Evolutionary conservation across 2,797 vertebrate species (phyloP).

Genomic region (Pseudochromis fuscus): DNA sequence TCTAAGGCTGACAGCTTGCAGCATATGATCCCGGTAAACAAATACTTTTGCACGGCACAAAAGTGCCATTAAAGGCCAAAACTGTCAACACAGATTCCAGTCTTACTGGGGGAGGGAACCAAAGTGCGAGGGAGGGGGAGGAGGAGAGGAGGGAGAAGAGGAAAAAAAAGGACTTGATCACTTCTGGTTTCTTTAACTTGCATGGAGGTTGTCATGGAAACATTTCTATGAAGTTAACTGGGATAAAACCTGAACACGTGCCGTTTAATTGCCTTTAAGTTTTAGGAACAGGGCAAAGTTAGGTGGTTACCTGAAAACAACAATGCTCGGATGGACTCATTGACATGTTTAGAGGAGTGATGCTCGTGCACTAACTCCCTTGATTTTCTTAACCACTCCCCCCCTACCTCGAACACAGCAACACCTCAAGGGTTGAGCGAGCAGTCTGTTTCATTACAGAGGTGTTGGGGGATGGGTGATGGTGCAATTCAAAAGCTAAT

Average conservation of each 20-base stretch:
- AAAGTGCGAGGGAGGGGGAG: constrained; percentile 21
- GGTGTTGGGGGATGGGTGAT: constrained; percentile 68
- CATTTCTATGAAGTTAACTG: constrained; percentile 93
- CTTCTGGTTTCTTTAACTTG: constrained; percentile 97
- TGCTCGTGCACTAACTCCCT: constrained; percentile 71
- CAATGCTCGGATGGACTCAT: constrained; percentile 32
- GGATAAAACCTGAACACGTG: constrained; percentile 92
- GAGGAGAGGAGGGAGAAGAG: constrained; percentile 73
- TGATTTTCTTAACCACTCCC: constrained; percentile 56
- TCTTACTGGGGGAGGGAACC: constrained; percentile 83
- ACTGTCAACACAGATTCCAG: constrained; percentile 99
- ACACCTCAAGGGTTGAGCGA: constrained; percentile 77
- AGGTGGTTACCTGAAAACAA: constrained; percentile 82
- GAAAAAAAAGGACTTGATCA: constrained; percentile 91
- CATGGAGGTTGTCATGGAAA: constrained; percentile 99
- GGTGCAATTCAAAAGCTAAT: constrained; percentile 71
- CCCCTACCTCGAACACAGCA: constrained; percentile 60
- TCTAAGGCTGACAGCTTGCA: constrained; percentile 92
- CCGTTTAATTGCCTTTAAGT: constrained; percentile 94
- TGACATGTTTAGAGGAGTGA: constrained; percentile 81
- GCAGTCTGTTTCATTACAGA: constrained; percentile 72
- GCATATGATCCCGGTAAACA: constrained; percentile 97
- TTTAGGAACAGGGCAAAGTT: constrained; percentile 88
- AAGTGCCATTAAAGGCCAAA: constrained; percentile 99
- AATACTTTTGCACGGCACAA: constrained; percentile 94